Conservation (phyloP, 2,888 invertebrate genomes). For the Unio pictorum region DNA sequence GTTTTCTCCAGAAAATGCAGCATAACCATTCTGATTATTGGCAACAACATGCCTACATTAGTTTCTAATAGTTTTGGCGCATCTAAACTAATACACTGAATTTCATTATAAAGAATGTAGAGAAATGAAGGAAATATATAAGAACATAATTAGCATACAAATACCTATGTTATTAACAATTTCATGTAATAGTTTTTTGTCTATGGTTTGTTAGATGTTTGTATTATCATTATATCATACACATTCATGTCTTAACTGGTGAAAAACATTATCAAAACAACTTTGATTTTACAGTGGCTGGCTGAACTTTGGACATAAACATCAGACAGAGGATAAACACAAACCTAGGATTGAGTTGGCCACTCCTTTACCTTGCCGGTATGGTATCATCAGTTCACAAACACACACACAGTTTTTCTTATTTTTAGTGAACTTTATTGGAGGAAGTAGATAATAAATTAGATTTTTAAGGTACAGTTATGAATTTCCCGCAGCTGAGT, state of each 20-base stretch:
- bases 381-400: neutral
- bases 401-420: neutral
- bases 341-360: constrained; percentile 76
- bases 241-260: neutral
- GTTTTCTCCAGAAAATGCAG: no score
- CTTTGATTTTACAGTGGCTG: constrained; percentile 67
- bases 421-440: no score
- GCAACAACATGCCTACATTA: no score
- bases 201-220: neutral
- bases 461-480: no score
- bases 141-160: neutral
- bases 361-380: constrained; percentile 81
- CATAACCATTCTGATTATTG: no score
- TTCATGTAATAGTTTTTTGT: neutral
- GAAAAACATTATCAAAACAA: neutral
- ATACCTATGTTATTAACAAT: neutral
- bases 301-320: constrained; percentile 70
- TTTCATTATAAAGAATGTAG: no score
- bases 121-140: no score
- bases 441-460: no score
- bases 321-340: constrained; percentile 61
- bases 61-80: no score
- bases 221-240: neutral
- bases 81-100: no score
- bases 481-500: no score